phyloP scores from a whole-genome alignment of 2,113 vertebrate species.

The Pogona vitticeps region DNA sequence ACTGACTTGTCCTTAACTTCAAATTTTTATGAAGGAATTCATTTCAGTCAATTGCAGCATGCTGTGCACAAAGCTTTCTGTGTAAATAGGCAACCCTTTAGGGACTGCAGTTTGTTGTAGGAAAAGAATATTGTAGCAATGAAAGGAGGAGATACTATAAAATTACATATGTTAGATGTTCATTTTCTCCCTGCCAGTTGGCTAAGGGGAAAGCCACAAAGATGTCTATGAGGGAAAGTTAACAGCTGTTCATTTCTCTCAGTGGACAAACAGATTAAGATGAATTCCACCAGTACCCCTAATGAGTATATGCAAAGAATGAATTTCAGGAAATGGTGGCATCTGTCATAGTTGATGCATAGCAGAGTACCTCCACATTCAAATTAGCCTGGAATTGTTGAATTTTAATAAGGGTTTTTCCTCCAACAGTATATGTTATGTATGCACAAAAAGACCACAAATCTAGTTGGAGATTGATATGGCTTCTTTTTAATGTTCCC shows the following conservation, averaged over 20 bases:
- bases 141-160: slow-evolving; percentile 27
- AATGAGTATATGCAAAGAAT: slow-evolving; percentile 29
- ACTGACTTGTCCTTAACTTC: not conserved
- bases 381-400: slow-evolving; percentile 15
- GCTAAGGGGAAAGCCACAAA: slow-evolving; percentile 34
- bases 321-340: slow-evolving; percentile 12
- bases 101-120: slow-evolving; percentile 23
- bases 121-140: slow-evolving; percentile 9
- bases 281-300: slow-evolving; percentile 22
- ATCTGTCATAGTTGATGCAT: slow-evolving; percentile 25
- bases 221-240: slow-evolving; percentile 21
- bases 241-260: slow-evolving; percentile 50
- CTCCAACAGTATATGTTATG: not conserved
- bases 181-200: slow-evolving; percentile 31
- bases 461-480: slow-evolving; percentile 1
- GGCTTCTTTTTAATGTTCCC: slow-evolving; percentile 25
- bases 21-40: not conserved
- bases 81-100: not conserved
- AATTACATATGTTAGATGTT: slow-evolving; percentile 28
- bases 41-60: not conserved
- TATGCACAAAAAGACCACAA: slow-evolving; percentile 25
- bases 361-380: not conserved
- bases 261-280: slow-evolving; percentile 31
- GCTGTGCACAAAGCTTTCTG: not conserved
- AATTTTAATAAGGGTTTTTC: slow-evolving; percentile 38